Conservation (phyloP, 2,113 vertebrate species). For the Megaceryle torquata region DNA sequence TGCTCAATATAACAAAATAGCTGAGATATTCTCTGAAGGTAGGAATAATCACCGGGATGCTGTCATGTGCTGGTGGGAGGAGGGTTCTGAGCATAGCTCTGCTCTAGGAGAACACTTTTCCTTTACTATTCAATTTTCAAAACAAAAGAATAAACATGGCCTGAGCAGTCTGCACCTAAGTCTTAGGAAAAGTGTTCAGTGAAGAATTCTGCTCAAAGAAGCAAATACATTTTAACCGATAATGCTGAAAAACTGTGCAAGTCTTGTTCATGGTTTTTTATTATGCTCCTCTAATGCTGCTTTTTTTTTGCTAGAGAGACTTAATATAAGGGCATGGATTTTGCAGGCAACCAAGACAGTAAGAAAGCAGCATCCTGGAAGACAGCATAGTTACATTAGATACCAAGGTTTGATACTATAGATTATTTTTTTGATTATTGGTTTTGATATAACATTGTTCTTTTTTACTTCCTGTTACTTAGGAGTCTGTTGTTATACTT, state of each 20-base stretch:
- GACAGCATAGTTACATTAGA: not conserved
- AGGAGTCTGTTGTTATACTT: not conserved
- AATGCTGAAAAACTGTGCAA: not conserved
- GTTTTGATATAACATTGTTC: not conserved
- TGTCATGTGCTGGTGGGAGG: not conserved
- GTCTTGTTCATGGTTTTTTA: not conserved
- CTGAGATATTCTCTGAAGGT: not conserved
- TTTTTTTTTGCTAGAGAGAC: not conserved
- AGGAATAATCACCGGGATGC: not conserved
- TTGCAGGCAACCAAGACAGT: not conserved
- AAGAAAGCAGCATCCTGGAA: not conserved
- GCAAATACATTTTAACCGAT: not conserved
- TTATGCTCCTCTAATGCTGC: not conserved
- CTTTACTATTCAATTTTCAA: slow-evolving; percentile 7
- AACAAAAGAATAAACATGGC: not conserved
- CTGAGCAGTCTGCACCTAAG: not conserved
- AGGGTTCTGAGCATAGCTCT: not conserved
- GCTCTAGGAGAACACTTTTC: not conserved
- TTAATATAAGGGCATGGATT: not conserved
- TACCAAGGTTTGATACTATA: not conserved
- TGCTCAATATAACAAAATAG: not conserved
- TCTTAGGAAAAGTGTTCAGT: not conserved
- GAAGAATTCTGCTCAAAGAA: not conserved
- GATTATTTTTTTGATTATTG: not conserved
- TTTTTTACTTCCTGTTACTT: not conserved